Evolutionary conservation across 2,113 vertebrate species (phyloP).

Genomic region (Podarcis raffonei): DNA sequence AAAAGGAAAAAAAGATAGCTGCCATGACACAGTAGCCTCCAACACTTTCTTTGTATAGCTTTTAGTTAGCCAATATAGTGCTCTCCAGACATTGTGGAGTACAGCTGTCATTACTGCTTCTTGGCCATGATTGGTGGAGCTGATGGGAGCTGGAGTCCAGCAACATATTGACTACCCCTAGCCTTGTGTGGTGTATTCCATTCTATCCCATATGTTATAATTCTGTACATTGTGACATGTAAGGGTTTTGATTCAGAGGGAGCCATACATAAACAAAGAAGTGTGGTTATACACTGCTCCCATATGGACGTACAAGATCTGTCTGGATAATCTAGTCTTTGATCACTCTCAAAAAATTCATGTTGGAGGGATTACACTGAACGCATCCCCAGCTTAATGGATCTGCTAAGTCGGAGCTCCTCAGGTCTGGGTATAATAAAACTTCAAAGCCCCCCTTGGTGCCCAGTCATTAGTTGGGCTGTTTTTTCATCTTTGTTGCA

Average conservation of each 20-base stretch:
- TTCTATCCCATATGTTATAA: background rate
- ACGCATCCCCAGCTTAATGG: background rate
- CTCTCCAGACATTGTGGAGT: too few relatives aligned
- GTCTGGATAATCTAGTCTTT: constrained; percentile 1
- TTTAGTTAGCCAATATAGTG: background rate
- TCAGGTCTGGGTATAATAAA: constrained; percentile 45
- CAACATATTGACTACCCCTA: background rate
- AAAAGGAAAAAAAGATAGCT: background rate
- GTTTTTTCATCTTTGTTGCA: constrained; percentile 32
- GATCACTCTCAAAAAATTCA: background rate
- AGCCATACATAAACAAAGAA: background rate
- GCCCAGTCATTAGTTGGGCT: constrained; percentile 21
- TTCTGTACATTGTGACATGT: background rate
- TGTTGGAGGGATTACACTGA: background rate
- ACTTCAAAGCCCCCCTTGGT: constrained; percentile 42
- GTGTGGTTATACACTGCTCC: background rate
- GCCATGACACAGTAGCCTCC: background rate
- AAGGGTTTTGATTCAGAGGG: background rate
- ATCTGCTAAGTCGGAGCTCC: background rate
- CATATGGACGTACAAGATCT: background rate
- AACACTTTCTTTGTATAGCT: background rate
- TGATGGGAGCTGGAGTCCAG: too few relatives aligned
- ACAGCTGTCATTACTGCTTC: too few relatives aligned
- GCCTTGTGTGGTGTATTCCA: background rate
- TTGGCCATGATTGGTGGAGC: too few relatives aligned